Conservation (phyloP, 2,797 vertebrate species). For the Danio aesculapii region DNA sequence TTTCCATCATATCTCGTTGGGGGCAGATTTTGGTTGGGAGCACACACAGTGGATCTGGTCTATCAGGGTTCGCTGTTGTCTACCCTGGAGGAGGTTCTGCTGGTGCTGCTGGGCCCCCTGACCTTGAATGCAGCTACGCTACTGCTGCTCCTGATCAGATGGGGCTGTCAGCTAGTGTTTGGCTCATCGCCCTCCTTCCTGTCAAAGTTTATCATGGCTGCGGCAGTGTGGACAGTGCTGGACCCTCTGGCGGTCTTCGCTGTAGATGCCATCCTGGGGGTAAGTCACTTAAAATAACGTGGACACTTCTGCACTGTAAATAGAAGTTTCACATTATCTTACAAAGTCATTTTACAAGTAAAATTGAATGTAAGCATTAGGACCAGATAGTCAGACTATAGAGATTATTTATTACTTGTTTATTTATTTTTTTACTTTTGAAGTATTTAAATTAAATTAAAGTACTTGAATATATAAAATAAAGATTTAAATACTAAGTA, state of each 20-base stretch:
- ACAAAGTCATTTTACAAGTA: conserved; percentile 83
- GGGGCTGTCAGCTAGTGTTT: conserved; percentile 95
- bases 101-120: conserved; percentile 91
- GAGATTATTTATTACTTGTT: not conserved
- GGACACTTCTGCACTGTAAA: conserved; percentile 86
- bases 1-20: not conserved
- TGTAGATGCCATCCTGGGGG: conserved; percentile 95
- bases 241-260: conserved; percentile 94
- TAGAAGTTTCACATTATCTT: conserved; percentile 86
- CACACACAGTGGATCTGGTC: conserved; percentile 88
- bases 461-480: too few relatives aligned
- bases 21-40: conserved; percentile 85
- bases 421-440: too few relatives aligned
- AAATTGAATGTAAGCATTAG: conserved; percentile 25
- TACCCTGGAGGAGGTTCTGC: conserved; percentile 87
- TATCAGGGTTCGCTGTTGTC: conserved; percentile 90
- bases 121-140: conserved; percentile 86
- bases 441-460: too few relatives aligned
- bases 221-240: conserved; percentile 95
- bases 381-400: not conserved
- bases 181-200: conserved; percentile 91
- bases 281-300: conserved; percentile 97
- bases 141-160: conserved; percentile 93
- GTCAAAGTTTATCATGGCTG: conserved; percentile 97
- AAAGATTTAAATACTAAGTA: too few relatives aligned